Evolutionary conservation across 2,888 invertebrate species (phyloP).

Genomic region (Mystacides longicornis): DNA sequence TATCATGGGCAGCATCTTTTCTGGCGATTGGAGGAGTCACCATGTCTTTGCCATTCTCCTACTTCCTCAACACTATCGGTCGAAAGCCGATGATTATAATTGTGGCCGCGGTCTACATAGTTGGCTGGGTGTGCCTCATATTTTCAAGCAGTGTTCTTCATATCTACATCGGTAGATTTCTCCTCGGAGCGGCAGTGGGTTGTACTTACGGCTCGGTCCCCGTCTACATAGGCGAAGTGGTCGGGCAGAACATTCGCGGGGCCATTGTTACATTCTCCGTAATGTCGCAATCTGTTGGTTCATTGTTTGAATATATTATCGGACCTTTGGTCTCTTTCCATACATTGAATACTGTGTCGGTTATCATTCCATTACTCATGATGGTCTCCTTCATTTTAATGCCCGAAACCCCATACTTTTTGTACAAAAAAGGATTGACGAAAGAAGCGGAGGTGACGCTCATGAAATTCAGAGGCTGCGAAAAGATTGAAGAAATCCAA

Average conservation of each 20-base stretch:
- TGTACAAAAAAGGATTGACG: slow-evolving; percentile 18
- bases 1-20: slow-evolving; percentile 24
- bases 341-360: slow-evolving; percentile 21
- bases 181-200: slow-evolving; percentile 21
- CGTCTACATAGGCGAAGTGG: slow-evolving; percentile 23
- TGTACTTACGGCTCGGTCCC: slow-evolving; percentile 22
- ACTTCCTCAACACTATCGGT: slow-evolving; percentile 23
- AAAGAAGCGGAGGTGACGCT: slow-evolving; percentile 17
- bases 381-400: slow-evolving; percentile 18
- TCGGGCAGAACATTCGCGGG: slow-evolving; percentile 19
- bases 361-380: slow-evolving; percentile 18
- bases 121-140: slow-evolving; percentile 22
- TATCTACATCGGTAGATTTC: slow-evolving; percentile 23
- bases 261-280: slow-evolving; percentile 20
- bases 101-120: slow-evolving; percentile 15
- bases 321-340: slow-evolving; percentile 20
- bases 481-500: slow-evolving; percentile 17
- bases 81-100: slow-evolving; percentile 22
- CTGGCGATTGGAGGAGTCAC: slow-evolving; percentile 23
- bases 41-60: slow-evolving; percentile 22
- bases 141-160: slow-evolving; percentile 16
- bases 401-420: slow-evolving; percentile 24
- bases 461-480: slow-evolving; percentile 24
- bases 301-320: slow-evolving; percentile 17
- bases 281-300: slow-evolving; percentile 18